A percentile compares a stretch with the other conserved stretches of the same genome.
phyloP scores from a whole-genome alignment of 2,113 vertebrate genomes.

The Microcebus griseorufus region DNA sequence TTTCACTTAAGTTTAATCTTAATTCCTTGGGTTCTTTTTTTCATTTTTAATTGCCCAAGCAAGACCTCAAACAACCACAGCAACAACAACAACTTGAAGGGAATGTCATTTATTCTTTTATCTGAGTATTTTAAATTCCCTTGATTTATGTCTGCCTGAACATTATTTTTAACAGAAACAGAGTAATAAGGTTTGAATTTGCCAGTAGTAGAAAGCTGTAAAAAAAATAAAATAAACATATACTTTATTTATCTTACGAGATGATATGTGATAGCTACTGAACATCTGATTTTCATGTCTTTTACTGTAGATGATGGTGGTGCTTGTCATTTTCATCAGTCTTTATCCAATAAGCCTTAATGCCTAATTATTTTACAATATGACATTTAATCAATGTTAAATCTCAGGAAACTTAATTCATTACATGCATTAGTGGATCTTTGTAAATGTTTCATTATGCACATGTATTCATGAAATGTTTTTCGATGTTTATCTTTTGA shows the following conservation, averaged over 20 bases:
- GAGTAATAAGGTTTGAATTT: background rate
- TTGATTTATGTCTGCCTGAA: slow-evolving; percentile 7
- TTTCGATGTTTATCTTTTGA: slow-evolving; percentile 36
- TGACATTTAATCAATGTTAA: slow-evolving; percentile 60
- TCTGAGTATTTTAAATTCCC: background rate
- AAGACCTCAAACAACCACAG: background rate
- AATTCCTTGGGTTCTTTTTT: background rate
- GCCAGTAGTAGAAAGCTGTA: background rate
- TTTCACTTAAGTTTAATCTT: slow-evolving; percentile 38
- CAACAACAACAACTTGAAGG: background rate
- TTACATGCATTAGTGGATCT: background rate
- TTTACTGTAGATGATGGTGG: background rate
- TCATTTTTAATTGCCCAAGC: slow-evolving; percentile 32
- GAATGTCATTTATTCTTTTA: background rate
- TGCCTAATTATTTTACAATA: slow-evolving; percentile 49
- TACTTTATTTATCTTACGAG: background rate
- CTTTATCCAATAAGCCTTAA: background rate
- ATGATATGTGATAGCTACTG: background rate
- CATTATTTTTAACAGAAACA: background rate
- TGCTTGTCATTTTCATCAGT: background rate
- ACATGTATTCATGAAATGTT: background rate
- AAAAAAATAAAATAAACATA: background rate
- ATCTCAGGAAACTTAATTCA: slow-evolving; percentile 26
- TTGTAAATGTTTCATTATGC: slow-evolving; percentile 22
- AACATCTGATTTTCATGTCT: background rate